Base-by-base conservation (phyloP, 2,888 invertebrate species). In the Polydrusus cervinus region DNA sequence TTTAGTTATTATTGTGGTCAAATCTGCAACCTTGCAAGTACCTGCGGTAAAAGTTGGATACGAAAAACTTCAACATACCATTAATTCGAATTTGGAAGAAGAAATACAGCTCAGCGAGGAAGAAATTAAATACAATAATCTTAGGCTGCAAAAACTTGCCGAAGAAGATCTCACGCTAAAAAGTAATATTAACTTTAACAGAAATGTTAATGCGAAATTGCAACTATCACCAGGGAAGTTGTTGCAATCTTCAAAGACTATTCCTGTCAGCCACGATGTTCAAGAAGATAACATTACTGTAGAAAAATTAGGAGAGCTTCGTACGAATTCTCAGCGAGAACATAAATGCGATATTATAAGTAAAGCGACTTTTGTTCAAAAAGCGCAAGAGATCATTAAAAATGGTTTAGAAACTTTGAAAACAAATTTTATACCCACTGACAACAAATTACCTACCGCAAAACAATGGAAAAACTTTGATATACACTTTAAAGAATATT, bases 1-100 rank as follows among this genome's bases (percentile, higher is more conserved):
- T 77, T 80, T 78, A 71, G 71, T 83, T 65, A 68, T 82, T 45
- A 80, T 78, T 73, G 79, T 78, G 69, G 82, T 79, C 30, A 77
- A 74, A 38, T 65, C 75, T 13, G 77, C 77, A 16, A 61, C 70
- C 14, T 64, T 71, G 8, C 77, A 84, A 16, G 80, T 78, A 69
- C 85, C 85, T 57, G 85, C 85, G 1, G 86, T 86, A 5, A 81
- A 84, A 74, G 79, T 86, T 20, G 79, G 84, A 34, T 85, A 85
- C 79, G 85, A 86, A 18, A 76, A 77, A 40, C 30, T 71, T n/a
- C 68, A 77, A 11, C 79, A 65, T 43, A 49, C 55, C 51, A 20
- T 74, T 34, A 18, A 11, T n/a, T n/a, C 67, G 11, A 75, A 75
- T 78, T 71, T 73, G 25, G 67, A 60, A 10, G 76, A 76, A 66